Evolutionary conservation across 2,888 invertebrate species (phyloP), one percentile per base, ranked within the genome.

Genomic region (Sericinus montela): DNA sequence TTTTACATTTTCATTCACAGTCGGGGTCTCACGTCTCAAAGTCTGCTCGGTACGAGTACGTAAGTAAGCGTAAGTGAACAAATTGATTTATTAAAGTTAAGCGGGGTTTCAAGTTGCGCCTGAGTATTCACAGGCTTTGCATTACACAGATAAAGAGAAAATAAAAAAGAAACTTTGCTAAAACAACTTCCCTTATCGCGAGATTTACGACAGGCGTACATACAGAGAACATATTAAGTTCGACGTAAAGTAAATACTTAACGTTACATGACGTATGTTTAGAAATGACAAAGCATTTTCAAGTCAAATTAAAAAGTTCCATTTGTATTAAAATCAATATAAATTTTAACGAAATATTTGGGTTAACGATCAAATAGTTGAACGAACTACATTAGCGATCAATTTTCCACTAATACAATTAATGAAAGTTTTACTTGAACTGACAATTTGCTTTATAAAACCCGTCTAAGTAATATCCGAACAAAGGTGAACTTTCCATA

Each of bases 61-160:
- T 82, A 82, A 82, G 81, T 80, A 83, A 80, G 80, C 70, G 79
- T 81, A 80, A 84, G 78, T 80, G 83, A 80, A 83, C 83, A 88
- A 88, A 87, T 87, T 88, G 87, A 88, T 87, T 88, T 88, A 88
- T 88, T 82, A 81, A 87, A 88, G 87, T 87, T 87, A 80, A 80
- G 80, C 82, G 72, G 76, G 78, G 69, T 72, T 62, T 64, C 68
- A 75, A 80, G 80, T 80, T 85, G 86, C 81, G 83, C 80, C 74
- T 73, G 86, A 86, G 87, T 82, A 85, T 80, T 81, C 82, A 66
- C 77, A 76, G 77, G 77, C 76, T 82, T 83, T 77, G 74, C 80
- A 70, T 77, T 79, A 78, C 76, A 76, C 80, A 83, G 84, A 85
- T 84, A 86, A 85, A 86, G 81, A 77, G 79, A 72, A 83, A 86